A percentile compares a stretch with the other conserved stretches of the same genome.
Evolutionary conservation across 2,113 vertebrate species (phyloP).

Genomic region (Sphyrna mokarran): DNA sequence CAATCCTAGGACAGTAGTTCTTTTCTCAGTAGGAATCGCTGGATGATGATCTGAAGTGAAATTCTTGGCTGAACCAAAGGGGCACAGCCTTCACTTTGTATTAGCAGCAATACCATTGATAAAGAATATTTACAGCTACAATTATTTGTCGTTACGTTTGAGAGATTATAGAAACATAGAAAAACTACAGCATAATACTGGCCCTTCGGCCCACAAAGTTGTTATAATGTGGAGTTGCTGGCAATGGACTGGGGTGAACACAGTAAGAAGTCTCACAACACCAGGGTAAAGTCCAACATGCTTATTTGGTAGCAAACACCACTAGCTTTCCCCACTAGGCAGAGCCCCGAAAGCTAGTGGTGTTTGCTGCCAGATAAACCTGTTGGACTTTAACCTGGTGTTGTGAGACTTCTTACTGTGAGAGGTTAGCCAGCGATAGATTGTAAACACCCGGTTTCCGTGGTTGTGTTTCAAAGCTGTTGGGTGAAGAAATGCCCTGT

Average conservation of each 20-base stretch:
- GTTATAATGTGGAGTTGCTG: too few species aligned
- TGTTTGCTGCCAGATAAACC: too few species aligned
- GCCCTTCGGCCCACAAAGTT: too few species aligned
- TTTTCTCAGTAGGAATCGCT: background rate
- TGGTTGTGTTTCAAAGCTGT: background rate
- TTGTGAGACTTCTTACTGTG: too few species aligned
- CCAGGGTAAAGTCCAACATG: too few species aligned
- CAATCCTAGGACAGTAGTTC: background rate
- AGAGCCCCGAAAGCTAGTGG: too few species aligned
- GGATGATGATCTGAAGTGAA: background rate
- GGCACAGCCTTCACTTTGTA: background rate
- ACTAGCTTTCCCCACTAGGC: too few species aligned
- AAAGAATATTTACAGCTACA: background rate
- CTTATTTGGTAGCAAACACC: too few species aligned
- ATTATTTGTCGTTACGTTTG: background rate
- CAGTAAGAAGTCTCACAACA: too few species aligned
- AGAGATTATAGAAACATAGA: background rate
- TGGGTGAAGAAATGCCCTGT: background rate
- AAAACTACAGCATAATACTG: too few species aligned
- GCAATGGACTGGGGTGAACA: too few species aligned
- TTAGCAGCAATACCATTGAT: background rate
- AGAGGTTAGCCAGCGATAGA: background rate
- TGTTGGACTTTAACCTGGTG: too few species aligned
- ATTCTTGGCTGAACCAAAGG: background rate
- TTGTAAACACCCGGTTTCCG: background rate